A percentile compares a stretch with the other conserved stretches of the same genome.
Evolutionary conservation across 2,888 invertebrate genomes (phyloP).

Genomic region (Metopia argyrocephala): DNA sequence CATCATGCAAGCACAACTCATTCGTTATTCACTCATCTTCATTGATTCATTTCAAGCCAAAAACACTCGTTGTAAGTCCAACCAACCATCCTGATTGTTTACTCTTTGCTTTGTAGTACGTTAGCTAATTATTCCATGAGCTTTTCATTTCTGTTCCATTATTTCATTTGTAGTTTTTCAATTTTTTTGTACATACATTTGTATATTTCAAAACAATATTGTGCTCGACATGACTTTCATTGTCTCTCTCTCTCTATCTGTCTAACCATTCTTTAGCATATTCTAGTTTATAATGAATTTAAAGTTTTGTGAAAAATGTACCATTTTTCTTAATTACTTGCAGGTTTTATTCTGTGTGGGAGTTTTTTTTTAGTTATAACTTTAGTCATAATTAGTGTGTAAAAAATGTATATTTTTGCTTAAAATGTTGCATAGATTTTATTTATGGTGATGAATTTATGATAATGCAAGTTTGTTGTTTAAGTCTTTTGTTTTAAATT

Average conservation of each 20-base stretch:
- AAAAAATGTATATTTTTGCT: not conserved
- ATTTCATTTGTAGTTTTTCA: not conserved
- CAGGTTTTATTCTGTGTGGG: conserved; percentile 7
- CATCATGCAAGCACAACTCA: conserved; percentile 46
- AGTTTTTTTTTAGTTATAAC: conserved; percentile 10
- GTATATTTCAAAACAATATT: not conserved
- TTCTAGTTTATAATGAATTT: not conserved
- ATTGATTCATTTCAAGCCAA: not conserved
- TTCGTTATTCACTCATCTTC: conserved; percentile 5
- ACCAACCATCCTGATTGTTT: conserved; percentile 10
- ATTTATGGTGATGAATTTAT: not conserved
- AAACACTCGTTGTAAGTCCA: not conserved
- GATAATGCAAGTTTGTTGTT: conserved; percentile 43
- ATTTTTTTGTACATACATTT: not conserved
- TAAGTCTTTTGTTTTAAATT: conserved; percentile 59
- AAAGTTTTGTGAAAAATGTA: not conserved
- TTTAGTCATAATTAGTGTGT: not conserved
- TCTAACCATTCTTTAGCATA: not conserved
- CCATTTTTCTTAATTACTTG: not conserved
- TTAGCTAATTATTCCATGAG: conserved; percentile 53
- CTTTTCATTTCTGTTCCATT: conserved; percentile 12
- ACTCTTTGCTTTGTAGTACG: conserved; percentile 1
- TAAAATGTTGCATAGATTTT: too few species aligned
- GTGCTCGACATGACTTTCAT: conserved; percentile 10
- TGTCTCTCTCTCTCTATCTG: not conserved